Evolutionary conservation across 2,888 invertebrate genomes (phyloP).

Genomic region (Poecilus cupreus): DNA sequence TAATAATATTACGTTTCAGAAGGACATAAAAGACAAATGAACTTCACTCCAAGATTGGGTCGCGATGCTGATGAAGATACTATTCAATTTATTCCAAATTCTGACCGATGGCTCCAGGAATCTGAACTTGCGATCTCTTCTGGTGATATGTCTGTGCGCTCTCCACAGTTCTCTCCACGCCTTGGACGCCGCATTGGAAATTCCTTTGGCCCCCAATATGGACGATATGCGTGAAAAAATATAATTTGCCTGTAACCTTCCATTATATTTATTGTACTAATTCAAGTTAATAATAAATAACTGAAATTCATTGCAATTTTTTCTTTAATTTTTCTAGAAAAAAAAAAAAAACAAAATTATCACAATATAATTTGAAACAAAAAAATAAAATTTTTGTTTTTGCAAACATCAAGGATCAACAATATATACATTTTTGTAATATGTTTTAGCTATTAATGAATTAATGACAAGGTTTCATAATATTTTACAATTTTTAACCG

Average conservation of each 20-base stretch:
- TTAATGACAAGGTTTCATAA: no score
- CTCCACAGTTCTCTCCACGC: slow-evolving; percentile 74
- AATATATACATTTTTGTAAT: no score
- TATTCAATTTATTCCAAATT: slow-evolving; percentile 62
- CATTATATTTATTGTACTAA: slow-evolving; percentile 27
- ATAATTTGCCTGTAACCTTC: slow-evolving; percentile 1
- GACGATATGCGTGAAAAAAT: slow-evolving; percentile 34
- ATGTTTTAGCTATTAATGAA: no score
- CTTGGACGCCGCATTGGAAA: slow-evolving; percentile 70
- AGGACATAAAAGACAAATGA: slow-evolving; percentile 68
- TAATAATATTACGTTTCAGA: slow-evolving; percentile 10
- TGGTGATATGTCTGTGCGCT: slow-evolving; percentile 69
- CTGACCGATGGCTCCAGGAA: slow-evolving; percentile 66
- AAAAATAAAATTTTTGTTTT: no score
- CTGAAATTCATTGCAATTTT: slow-evolving; percentile 6
- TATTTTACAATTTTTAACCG: no score
- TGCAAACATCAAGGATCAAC: no score
- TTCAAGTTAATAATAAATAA: slow-evolving; percentile 22
- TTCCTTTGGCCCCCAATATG: background rate
- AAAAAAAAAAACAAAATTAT: background rate
- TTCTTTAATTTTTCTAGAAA: background rate
- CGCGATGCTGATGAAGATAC: slow-evolving; percentile 70
- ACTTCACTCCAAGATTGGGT: slow-evolving; percentile 74
- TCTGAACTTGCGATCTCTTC: slow-evolving; percentile 63
- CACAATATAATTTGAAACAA: background rate